These are phyloP conservation scores for Eustalomyia histrio DNA, from an alignment of 2,888 invertebrate genomes.

Conservation along the genomic window DNA sequence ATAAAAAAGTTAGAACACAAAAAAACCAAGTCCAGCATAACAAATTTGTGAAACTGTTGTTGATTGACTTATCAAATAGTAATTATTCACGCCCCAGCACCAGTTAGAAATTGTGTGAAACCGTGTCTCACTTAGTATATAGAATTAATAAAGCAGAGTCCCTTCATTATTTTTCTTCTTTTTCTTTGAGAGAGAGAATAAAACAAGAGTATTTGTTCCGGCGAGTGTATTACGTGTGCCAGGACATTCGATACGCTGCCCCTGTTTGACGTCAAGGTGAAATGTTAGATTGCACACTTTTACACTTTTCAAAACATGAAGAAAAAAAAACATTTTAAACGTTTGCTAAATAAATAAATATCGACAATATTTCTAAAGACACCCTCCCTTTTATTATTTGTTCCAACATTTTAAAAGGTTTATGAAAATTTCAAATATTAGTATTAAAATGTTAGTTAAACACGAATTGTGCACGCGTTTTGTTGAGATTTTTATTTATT, in stretches of 20 bases:
- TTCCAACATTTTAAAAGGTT: neutral
- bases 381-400: neutral
- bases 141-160: neutral
- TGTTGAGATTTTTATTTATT: neutral
- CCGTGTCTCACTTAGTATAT: constrained; percentile 14
- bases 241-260: constrained; percentile 69
- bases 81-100: constrained; percentile 67
- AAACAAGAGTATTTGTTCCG: constrained; percentile 31
- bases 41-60: constrained; percentile 44
- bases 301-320: constrained; percentile 58
- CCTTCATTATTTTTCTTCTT: neutral
- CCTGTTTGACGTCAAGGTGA: constrained; percentile 39
- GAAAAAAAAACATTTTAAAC: constrained; percentile 42
- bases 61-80: constrained; percentile 68
- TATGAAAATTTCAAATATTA: constrained; percentile 11
- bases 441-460: constrained; percentile 9
- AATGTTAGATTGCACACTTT: constrained; percentile 64
- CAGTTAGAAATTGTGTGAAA: constrained; percentile 27
- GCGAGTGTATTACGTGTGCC: constrained; percentile 67
- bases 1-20: neutral
- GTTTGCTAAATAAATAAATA: constrained; percentile 60
- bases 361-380: constrained; percentile 19
- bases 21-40: constrained; percentile 43
- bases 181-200: neutral
- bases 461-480: constrained; percentile 37